Evolutionary conservation across 2,797 vertebrate genomes (phyloP).

Genomic region (Acrossocheilus fasciatus): DNA sequence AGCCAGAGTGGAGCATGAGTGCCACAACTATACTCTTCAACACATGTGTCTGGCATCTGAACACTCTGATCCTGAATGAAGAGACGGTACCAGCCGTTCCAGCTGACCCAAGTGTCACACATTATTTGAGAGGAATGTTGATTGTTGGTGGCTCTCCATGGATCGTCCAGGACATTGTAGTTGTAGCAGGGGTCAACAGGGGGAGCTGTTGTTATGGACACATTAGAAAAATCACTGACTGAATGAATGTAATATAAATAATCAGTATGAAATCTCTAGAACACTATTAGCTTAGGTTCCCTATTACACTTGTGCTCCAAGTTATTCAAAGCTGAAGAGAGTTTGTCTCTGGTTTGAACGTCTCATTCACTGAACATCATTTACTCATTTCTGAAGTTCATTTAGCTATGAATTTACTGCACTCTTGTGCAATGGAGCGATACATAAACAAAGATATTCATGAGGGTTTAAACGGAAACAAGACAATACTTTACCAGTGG

Average conservation of each 20-base stretch:
- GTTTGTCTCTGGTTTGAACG: too few species aligned
- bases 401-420: too few species aligned
- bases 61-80: slow-evolving; percentile 7
- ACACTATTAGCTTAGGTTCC: too few species aligned
- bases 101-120: slow-evolving; percentile 1
- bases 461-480: background rate
- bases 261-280: too few species aligned
- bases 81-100: slow-evolving; percentile 38
- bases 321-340: too few species aligned
- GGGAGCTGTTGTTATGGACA: background rate
- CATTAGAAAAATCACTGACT: background rate
- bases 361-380: too few species aligned
- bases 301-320: too few species aligned
- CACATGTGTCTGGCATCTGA: slow-evolving; percentile 47
- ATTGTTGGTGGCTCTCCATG: slow-evolving; percentile 40
- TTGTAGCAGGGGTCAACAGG: slow-evolving; percentile 19
- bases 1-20: background rate
- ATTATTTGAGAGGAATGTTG: background rate
- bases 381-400: too few species aligned
- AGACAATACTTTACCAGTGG: background rate
- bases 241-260: background rate
- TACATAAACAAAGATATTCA: too few species aligned
- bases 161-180: slow-evolving; percentile 34
- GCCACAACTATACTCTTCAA: background rate
- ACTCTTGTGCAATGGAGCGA: too few species aligned